Evolutionary conservation across 2,888 invertebrate genomes (phyloP), one percentile per base, ranked within the genome.

Genomic region (Cyclophora albipunctata): DNA sequence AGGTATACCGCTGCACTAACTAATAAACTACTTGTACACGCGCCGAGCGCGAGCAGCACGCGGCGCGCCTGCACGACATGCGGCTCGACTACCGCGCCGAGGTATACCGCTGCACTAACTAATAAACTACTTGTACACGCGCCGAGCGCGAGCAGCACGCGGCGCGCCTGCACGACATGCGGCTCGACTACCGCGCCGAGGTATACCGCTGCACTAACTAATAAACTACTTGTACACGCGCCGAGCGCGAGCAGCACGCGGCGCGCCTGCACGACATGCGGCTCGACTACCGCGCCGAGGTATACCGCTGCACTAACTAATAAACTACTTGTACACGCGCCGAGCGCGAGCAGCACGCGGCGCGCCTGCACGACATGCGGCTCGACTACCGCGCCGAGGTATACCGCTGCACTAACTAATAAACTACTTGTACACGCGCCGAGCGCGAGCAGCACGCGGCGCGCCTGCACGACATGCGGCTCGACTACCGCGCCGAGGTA

Each of bases 351-450:
- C 90, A 90, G 51, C 92, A 93, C 61, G 84, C 84, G 0, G 85
- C 90, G 0, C 88, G 90, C 52, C 81, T 93, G n/a, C 91, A 92
- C 3, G 90, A 90, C 34, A 65, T 94, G 51, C 90, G 91, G 55
- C 90, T 90, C 51, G 92, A 92, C 63, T 93, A 92, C 64, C 89
- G 90, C 67, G 90, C 90, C 49, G 92, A 93, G 82, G 93, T 92
- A 69, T 66, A 1, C 20, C 20, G 20, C 20, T 20, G 20, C 20
- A 20, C 20, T 20, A 20, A 20, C 20, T 20, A 20, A 20, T 20
- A 20, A 20, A 20, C n/a, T n/a, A n/a, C n/a, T n/a, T n/a, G n/a
- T n/a, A n/a, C n/a, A n/a, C 88, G 90, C 7, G 91, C 92, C 3
- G 90, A 90, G 33, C 65, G 93, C 51, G 90, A 91, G 55, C 90